Evolutionary conservation across 2,888 invertebrate species (phyloP).

Genomic region (Drosophila putrida): DNA sequence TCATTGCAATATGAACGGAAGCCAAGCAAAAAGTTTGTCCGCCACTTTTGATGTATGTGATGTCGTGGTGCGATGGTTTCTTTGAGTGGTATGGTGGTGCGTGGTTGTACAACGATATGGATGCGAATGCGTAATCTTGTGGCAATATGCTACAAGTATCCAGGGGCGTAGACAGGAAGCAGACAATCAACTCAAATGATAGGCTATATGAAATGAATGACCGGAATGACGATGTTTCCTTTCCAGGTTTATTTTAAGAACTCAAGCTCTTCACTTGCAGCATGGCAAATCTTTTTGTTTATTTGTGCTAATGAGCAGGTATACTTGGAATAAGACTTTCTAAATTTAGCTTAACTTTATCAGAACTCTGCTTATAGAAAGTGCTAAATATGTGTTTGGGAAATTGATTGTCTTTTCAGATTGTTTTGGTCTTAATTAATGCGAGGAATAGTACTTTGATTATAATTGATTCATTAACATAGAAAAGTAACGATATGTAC

Average conservation of each 20-base stretch:
- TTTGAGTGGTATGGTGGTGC: background rate
- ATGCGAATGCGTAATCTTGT: slow-evolving; percentile 28
- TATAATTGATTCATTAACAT: too few relatives aligned
- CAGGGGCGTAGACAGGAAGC: slow-evolving; percentile 62
- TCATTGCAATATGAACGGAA: slow-evolving; percentile 57
- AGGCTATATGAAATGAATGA: slow-evolving; percentile 61
- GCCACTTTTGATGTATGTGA: slow-evolving; percentile 52
- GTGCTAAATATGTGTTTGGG: too few relatives aligned
- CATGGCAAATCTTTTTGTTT: background rate
- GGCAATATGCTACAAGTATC: slow-evolving; percentile 57
- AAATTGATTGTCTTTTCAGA: too few relatives aligned
- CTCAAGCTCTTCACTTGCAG: background rate
- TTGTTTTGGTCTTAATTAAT: too few relatives aligned
- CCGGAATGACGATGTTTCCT: slow-evolving; percentile 25
- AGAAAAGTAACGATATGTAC: too few relatives aligned
- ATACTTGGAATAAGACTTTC: background rate
- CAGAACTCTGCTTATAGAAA: too few relatives aligned
- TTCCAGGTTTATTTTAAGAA: slow-evolving; percentile 10
- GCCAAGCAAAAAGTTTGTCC: slow-evolving; percentile 52
- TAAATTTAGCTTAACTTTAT: background rate
- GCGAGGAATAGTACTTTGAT: too few relatives aligned
- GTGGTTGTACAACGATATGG: slow-evolving; percentile 41
- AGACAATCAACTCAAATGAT: slow-evolving; percentile 71
- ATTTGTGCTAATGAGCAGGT: slow-evolving; percentile 33
- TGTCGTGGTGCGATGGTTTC: slow-evolving; percentile 24